These are phyloP conservation scores for Nautilus pompilius DNA, from an alignment of 1,140 invertebrate species.

Conservation along the genomic window DNA sequence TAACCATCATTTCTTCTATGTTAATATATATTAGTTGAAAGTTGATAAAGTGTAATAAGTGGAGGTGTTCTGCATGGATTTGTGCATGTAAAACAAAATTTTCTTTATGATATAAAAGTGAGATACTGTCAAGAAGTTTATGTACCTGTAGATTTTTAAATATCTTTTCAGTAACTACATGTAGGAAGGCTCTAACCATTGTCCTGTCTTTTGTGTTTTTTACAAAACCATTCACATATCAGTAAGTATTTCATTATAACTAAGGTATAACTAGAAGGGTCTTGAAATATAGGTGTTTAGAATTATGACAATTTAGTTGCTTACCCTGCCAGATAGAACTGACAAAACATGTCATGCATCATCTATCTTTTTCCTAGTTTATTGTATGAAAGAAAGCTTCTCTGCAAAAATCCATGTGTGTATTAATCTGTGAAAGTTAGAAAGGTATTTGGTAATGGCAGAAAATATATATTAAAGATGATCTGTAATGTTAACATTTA, in stretches of 20 bases:
- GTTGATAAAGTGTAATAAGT: not conserved
- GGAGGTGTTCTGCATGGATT: not conserved
- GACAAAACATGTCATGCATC: too few relatives aligned
- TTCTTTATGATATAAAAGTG: not conserved
- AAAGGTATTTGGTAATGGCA: too few relatives aligned
- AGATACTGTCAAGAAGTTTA: not conserved
- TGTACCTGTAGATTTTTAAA: not conserved
- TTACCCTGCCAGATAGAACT: too few relatives aligned
- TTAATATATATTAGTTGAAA: not conserved
- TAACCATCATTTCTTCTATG: not conserved
- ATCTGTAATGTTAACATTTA: too few relatives aligned
- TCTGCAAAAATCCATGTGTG: too few relatives aligned
- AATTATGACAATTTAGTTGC: too few relatives aligned
- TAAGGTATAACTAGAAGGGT: too few relatives aligned
- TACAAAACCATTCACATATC: constrained; percentile 88
- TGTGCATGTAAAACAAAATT: not conserved
- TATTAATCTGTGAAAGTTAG: too few relatives aligned
- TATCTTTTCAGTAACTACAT: constrained; percentile 58
- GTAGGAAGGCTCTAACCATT: constrained; percentile 86
- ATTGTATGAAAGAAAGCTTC: too few relatives aligned
- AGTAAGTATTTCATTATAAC: constrained; percentile 70
- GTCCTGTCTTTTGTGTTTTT: constrained; percentile 90
- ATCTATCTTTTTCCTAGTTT: too few relatives aligned
- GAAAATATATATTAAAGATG: too few relatives aligned
- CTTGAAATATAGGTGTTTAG: too few relatives aligned